Conservation (phyloP, 2,113 vertebrate species). For the Grantiella picta region DNA sequence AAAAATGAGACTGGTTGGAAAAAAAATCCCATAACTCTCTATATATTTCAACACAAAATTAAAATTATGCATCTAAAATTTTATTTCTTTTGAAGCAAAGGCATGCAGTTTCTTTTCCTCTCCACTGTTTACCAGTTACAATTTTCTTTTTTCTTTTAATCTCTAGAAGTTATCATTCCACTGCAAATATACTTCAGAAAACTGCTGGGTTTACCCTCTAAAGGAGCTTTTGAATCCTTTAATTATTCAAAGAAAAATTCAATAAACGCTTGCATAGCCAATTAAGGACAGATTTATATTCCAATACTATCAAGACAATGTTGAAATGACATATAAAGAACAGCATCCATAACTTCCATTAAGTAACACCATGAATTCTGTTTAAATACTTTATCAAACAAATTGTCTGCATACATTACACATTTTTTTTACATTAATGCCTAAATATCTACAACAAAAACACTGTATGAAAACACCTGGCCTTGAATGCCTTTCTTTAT, state of each 20-base stretch:
- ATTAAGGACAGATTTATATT: neutral
- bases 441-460: neutral
- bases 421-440: neutral
- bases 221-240: neutral
- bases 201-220: neutral
- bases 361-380: neutral
- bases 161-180: neutral
- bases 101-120: neutral
- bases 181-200: neutral
- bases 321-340: neutral
- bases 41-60: neutral
- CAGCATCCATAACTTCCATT: neutral
- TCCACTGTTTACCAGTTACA: neutral
- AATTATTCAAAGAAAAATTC: neutral
- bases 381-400: neutral
- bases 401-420: neutral
- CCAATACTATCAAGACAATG: neutral
- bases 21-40: neutral
- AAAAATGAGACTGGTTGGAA: neutral
- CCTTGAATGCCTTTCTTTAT: neutral
- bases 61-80: neutral
- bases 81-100: neutral
- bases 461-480: neutral
- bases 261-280: neutral
- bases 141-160: neutral